These are phyloP conservation scores for Vireo altiloquus DNA, from an alignment of 2,113 vertebrate genomes.

Conservation along the genomic window DNA sequence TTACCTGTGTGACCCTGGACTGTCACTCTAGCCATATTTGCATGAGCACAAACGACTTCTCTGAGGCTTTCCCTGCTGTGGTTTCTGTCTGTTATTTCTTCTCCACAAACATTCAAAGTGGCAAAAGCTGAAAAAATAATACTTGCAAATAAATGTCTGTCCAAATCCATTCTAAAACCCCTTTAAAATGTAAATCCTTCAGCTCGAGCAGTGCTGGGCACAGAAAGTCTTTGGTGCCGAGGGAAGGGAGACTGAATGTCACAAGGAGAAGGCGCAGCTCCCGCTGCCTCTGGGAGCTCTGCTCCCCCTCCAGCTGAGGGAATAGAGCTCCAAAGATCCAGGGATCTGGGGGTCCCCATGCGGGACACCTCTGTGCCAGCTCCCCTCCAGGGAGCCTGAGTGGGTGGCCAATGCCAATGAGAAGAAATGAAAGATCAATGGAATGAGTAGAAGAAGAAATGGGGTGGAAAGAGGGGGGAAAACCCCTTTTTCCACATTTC, in stretches of 20 bases:
- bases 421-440: not conserved
- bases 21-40: not conserved
- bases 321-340: fast-evolving
- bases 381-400: not conserved
- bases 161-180: not conserved
- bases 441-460: not conserved
- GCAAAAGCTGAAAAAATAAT: not conserved
- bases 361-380: not conserved
- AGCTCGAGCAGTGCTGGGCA: fast-evolving
- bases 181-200: not conserved
- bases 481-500: not conserved
- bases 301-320: fast-evolving
- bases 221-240: fast-evolving
- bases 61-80: not conserved
- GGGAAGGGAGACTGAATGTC: not conserved
- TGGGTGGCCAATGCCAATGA: fast-evolving
- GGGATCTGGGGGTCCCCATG: not conserved
- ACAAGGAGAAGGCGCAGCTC: not conserved
- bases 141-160: not conserved
- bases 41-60: not conserved
- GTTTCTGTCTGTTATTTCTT: not conserved
- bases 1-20: fast-evolving
- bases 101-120: not conserved
- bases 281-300: fast-evolving
- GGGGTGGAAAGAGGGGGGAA: fast-evolving